Percentiles rank a stretch among this genome's conserved stretches.
Evolutionary conservation across 2,113 vertebrate species (phyloP).

Genomic region (Stegostoma tigrinum): DNA sequence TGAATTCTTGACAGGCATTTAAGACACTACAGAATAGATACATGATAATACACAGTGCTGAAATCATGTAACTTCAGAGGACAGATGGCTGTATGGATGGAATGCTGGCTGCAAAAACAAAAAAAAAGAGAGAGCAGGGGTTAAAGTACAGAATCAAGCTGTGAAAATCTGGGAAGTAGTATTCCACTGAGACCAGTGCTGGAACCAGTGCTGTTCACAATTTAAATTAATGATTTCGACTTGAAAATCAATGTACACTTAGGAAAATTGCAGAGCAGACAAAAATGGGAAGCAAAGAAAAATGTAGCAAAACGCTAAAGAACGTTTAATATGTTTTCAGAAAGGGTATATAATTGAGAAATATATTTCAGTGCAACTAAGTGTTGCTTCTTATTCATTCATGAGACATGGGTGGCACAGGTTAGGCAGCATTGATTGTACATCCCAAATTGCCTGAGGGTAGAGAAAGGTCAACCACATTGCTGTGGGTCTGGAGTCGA

Average conservation of each 20-base stretch:
- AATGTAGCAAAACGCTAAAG: neutral
- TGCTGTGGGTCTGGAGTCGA: too few relatives aligned
- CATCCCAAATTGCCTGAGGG: too few relatives aligned
- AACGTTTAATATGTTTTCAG: neutral
- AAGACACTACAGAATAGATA: neutral
- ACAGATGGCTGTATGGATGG: neutral
- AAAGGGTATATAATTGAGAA: neutral
- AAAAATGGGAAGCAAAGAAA: neutral
- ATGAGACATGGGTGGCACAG: too few relatives aligned
- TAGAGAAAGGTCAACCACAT: too few relatives aligned
- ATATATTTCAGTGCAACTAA: neutral
- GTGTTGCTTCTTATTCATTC: neutral
- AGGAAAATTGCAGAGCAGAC: neutral
- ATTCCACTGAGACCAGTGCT: too few relatives aligned
- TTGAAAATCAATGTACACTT: too few relatives aligned
- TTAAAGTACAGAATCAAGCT: neutral
- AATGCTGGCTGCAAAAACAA: neutral
- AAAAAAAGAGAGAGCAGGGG: neutral
- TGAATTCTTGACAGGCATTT: neutral
- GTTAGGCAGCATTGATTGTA: too few relatives aligned
- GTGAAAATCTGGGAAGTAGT: too few relatives aligned
- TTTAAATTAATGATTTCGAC: too few relatives aligned
- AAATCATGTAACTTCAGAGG: neutral
- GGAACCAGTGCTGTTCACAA: too few relatives aligned
- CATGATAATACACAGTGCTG: neutral